phyloP scores from a whole-genome alignment of 92 coral and sea anemone genomes.

The Zoanthus sansibaricus region DNA sequence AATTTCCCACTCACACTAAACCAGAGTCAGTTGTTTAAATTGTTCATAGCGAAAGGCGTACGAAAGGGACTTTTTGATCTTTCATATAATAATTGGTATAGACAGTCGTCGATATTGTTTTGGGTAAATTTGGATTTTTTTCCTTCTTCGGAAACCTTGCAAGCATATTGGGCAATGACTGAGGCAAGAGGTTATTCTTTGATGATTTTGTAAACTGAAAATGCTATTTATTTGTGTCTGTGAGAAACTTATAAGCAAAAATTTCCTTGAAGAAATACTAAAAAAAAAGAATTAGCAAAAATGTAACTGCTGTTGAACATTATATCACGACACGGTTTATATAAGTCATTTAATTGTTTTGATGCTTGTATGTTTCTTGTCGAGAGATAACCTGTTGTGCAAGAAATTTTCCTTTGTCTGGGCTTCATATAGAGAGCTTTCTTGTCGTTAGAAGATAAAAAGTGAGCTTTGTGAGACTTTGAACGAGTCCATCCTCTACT shows the following conservation, averaged over 20 bases:
- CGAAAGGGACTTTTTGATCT: background rate
- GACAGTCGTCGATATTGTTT: background rate
- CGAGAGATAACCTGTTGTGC: conserved; percentile 20
- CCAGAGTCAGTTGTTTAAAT: conserved; percentile 27
- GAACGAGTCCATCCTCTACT: background rate
- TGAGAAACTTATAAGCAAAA: background rate
- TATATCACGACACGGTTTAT: background rate
- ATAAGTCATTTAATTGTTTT: conserved; percentile 7
- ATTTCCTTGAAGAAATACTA: background rate
- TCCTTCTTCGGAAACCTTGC: conserved; percentile 2
- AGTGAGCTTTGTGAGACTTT: background rate
- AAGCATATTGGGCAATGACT: background rate
- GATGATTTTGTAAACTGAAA: background rate
- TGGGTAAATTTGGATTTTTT: background rate
- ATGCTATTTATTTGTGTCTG: background rate
- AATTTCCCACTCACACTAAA: conserved; percentile 90
- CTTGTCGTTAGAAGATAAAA: background rate
- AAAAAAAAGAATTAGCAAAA: background rate
- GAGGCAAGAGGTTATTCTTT: background rate
- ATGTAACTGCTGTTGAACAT: background rate
- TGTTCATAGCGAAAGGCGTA: conserved; percentile 37
- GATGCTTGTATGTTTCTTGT: conserved; percentile 30
- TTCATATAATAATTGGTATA: background rate
- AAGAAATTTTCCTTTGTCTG: background rate
- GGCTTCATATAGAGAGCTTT: background rate